Evolutionary conservation across 2,888 invertebrate species (phyloP), one percentile per base, ranked within the genome.

Genomic region (Macaria notata): DNA sequence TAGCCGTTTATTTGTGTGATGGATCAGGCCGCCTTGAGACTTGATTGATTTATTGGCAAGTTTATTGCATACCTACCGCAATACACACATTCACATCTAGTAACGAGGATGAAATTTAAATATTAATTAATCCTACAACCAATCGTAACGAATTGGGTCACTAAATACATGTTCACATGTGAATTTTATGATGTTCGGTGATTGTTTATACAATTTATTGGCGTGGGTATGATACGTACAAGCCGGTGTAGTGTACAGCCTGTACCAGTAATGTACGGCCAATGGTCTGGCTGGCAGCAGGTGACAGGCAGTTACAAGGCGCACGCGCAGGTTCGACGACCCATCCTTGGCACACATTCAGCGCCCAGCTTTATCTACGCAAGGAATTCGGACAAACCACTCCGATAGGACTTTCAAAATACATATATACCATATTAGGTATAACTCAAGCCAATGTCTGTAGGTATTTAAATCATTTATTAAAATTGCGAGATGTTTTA

Each of bases 281-380:
- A 36, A 36, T 6, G 4, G 5, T 36, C 5, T 36, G 4, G 33
- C 33, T 36, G 33, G 33, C 33, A 1, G 5, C 33, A 4, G 51
- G 55, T 45, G 54, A 54, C 59, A 51, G 54, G 49, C 19, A 2
- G 19, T 2, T 19, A 19, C 19, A 19, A 19, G 9, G 55, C n/a
- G 9, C 46, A 4, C 1, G 56, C 29, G 38, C 56, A 57, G 52
- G 52, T 54, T 65, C 67, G 66, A 62, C 69, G 68, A 71, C 68
- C 70, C 75, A 79, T 77, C 83, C 81, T 81, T 81, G 80, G 72
- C 75, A 77, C 69, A 73, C 68, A 81, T 78, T 62, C 74, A 19
- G 19, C 75, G 59, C 52, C 52, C 51, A 38, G 47, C 56, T 60
- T 55, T 59, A 46, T 54, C 50, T 51, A 59, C 59, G 9, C 9